Evolutionary conservation across 2,797 vertebrate species (phyloP).

Genomic region (Lithobates pipiens): DNA sequence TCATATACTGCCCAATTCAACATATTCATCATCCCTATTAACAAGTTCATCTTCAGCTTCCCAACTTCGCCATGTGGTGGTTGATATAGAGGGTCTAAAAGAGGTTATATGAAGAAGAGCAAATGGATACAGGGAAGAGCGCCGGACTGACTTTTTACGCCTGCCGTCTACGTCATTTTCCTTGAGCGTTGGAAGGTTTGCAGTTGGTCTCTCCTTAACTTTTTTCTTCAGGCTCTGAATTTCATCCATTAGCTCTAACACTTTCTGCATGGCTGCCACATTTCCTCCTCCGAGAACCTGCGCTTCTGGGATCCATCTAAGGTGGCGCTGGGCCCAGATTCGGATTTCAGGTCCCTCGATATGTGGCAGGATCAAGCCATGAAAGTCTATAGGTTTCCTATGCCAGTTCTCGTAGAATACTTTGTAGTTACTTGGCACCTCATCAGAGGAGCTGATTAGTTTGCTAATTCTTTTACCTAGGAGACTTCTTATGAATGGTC

Average conservation of each 20-base stretch:
- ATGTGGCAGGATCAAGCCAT: slow-evolving; percentile 81
- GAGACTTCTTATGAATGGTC: slow-evolving; percentile 87
- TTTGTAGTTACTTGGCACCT: slow-evolving; percentile 71
- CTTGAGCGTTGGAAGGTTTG: slow-evolving; percentile 54
- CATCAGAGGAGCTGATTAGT: slow-evolving; percentile 83
- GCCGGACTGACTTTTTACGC: slow-evolving; percentile 73
- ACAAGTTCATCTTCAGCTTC: slow-evolving; percentile 81
- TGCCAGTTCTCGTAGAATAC: slow-evolving; percentile 87
- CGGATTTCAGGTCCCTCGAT: slow-evolving; percentile 81
- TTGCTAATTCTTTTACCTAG: slow-evolving; percentile 86
- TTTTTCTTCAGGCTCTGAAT: slow-evolving; percentile 79
- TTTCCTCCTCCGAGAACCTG: slow-evolving; percentile 83
- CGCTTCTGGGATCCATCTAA: slow-evolving; percentile 88
- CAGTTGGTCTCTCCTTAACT: slow-evolving; percentile 69
- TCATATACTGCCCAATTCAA: slow-evolving; percentile 73
- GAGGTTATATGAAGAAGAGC: slow-evolving; percentile 77
- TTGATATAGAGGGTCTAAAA: slow-evolving; percentile 82
- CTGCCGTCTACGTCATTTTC: slow-evolving; percentile 50
- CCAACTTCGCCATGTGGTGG: slow-evolving; percentile 80
- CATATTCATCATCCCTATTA: slow-evolving; percentile 81
- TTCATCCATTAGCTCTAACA: slow-evolving; percentile 81
- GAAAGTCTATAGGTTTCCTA: slow-evolving; percentile 79
- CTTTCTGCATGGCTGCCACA: slow-evolving; percentile 76
- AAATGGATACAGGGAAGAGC: slow-evolving; percentile 86
- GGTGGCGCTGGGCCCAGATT: slow-evolving; percentile 87